A percentile compares a stretch with the other conserved stretches of the same genome.
Evolutionary conservation across 2,113 vertebrate genomes (phyloP).

Genomic region (Hiodon tergisus): DNA sequence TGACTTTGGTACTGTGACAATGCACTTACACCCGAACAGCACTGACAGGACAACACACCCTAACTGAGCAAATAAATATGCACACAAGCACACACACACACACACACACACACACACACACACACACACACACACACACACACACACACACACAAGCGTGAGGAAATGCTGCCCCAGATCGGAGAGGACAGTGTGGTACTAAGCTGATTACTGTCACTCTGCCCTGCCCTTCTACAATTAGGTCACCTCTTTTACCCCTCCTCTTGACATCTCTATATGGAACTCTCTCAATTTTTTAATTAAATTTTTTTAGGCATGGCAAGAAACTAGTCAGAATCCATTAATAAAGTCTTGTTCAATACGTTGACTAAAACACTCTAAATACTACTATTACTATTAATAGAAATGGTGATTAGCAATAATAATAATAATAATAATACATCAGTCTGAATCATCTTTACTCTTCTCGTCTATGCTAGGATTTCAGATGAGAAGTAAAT

Average conservation of each 20-base stretch:
- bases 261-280: background rate
- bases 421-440: background rate
- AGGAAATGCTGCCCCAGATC: constrained; percentile 32
- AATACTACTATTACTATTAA: too few relatives aligned
- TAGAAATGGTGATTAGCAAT: constrained; percentile 3
- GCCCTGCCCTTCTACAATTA: constrained; percentile 54
- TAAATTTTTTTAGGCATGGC: background rate
- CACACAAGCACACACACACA: constrained; percentile 8
- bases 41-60: background rate
- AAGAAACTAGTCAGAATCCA: background rate
- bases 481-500: constrained; percentile 1
- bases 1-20: too few relatives aligned
- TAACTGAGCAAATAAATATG: constrained; percentile 32
- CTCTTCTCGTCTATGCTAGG: background rate
- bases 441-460: background rate
- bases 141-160: constrained; percentile 27
- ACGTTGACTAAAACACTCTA: background rate
- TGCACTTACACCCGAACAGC: background rate
- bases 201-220: constrained; percentile 43
- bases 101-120: constrained; percentile 14
- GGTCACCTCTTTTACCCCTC: constrained; percentile 28
- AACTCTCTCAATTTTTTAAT: background rate
- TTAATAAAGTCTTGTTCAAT: background rate
- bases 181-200: constrained; percentile 27
- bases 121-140: constrained; percentile 24